Evolutionary conservation across 2,113 vertebrate species (phyloP).

Genomic region (Blennius ocellaris): DNA sequence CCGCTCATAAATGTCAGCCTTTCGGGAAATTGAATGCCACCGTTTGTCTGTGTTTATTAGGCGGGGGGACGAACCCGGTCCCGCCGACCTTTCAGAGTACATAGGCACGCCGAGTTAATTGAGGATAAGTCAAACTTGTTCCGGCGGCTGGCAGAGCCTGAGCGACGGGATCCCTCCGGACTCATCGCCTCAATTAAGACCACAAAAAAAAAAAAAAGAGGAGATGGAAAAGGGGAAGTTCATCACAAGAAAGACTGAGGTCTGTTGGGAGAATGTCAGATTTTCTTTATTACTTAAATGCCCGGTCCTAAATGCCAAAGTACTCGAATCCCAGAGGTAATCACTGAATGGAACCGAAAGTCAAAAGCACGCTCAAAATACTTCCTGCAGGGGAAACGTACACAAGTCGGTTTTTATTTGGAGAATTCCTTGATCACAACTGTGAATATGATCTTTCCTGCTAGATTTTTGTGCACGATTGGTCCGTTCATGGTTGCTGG

Average conservation of each 20-base stretch:
- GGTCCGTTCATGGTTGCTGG: too few species aligned
- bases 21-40: conserved; percentile 64
- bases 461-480: too few species aligned
- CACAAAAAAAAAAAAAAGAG: background rate
- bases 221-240: conserved; percentile 17
- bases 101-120: conserved; percentile 48
- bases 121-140: conserved; percentile 45
- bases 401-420: too few species aligned
- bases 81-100: conserved; percentile 58
- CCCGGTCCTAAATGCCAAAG: conserved; percentile 52
- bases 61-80: conserved; percentile 45
- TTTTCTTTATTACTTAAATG: conserved; percentile 46
- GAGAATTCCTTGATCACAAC: too few species aligned
- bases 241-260: conserved; percentile 18
- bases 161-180: conserved; percentile 11
- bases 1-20: conserved; percentile 69
- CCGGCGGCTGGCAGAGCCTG: conserved; percentile 5
- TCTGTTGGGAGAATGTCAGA: conserved; percentile 35
- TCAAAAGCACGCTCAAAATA: too few species aligned
- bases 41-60: conserved; percentile 75
- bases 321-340: conserved; percentile 13
- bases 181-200: conserved; percentile 10
- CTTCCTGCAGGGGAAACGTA: too few species aligned
- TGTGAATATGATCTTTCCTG: too few species aligned
- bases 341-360: conserved; percentile 9